Conservation (phyloP, 1,140 invertebrate species). For the Drosophila funebris region DNA sequence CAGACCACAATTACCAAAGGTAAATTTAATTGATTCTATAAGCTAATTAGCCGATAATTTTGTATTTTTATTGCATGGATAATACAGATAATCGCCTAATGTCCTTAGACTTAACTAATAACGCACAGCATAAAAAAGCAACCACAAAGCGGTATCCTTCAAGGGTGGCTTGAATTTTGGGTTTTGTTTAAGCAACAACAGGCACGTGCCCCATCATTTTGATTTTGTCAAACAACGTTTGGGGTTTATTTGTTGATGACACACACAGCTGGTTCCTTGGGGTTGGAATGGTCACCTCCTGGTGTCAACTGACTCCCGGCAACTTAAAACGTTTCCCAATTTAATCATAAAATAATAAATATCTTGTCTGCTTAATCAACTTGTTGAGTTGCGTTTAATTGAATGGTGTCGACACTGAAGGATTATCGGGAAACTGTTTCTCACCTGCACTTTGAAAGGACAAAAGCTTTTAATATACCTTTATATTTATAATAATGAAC, state of each 20-base stretch:
- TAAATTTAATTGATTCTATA: constrained; percentile 55
- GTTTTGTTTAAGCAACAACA: constrained; percentile 10
- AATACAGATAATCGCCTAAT: constrained; percentile 62
- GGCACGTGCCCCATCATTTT: constrained; percentile 32
- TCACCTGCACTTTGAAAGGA: background rate
- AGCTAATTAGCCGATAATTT: constrained; percentile 61
- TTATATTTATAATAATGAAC: too few species aligned
- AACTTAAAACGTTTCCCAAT: constrained; percentile 23
- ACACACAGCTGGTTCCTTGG: background rate
- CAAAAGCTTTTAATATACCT: too few species aligned
- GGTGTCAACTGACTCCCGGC: background rate
- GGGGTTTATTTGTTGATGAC: constrained; percentile 37
- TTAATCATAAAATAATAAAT: constrained; percentile 57
- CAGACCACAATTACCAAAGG: constrained; percentile 33
- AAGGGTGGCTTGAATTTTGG: background rate
- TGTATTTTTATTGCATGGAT: constrained; percentile 63
- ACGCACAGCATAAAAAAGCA: background rate
- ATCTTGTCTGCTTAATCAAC: constrained; percentile 18
- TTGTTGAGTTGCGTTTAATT: constrained; percentile 24
- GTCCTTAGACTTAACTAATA: constrained; percentile 1
- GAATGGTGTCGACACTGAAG: constrained; percentile 3
- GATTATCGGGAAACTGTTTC: background rate
- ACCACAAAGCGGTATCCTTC: constrained; percentile 43
- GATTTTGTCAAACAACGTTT: constrained; percentile 35
- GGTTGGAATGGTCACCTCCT: background rate